These are phyloP conservation scores for Drosophila novamexicana DNA, from an alignment of 1,140 invertebrate species.

Conservation along the genomic window DNA sequence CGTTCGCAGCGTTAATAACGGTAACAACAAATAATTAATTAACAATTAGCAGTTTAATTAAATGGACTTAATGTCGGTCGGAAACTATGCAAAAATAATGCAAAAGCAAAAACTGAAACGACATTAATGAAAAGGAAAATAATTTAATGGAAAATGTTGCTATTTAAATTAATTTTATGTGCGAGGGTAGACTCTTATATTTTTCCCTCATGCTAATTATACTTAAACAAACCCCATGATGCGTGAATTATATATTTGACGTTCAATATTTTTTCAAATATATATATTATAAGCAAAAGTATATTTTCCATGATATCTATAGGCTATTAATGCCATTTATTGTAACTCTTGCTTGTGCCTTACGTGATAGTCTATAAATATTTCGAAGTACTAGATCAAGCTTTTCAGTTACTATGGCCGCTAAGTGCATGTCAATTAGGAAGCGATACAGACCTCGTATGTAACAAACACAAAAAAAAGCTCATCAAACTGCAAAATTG, in stretches of 20 bases:
- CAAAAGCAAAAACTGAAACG: neutral
- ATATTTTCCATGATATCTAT: no score
- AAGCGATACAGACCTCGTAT: constrained; percentile 4
- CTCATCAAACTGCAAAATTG: constrained; percentile 10
- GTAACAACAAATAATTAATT: constrained; percentile 42
- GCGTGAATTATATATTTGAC: no score
- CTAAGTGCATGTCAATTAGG: constrained; percentile 31
- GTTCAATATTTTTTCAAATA: no score
- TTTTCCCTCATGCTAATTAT: no score
- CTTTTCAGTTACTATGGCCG: constrained; percentile 12
- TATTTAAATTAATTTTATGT: no score
- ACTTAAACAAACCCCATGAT: no score
- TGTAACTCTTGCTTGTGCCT: neutral
- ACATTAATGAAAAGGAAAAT: neutral
- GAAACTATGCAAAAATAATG: constrained; percentile 1
- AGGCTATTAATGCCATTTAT: no score
- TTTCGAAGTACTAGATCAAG: neutral
- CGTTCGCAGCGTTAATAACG: constrained; percentile 8
- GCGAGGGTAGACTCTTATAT: no score
- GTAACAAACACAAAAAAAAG: constrained; percentile 1
- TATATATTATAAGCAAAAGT: no score
- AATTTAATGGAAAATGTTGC: no score
- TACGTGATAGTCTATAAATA: neutral
- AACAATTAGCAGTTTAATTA: constrained; percentile 39
- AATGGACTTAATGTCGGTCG: constrained; percentile 1